These are phyloP conservation scores for Lasioglossum vierecki DNA, from an alignment of 2,888 invertebrate species.

Conservation along the genomic window DNA sequence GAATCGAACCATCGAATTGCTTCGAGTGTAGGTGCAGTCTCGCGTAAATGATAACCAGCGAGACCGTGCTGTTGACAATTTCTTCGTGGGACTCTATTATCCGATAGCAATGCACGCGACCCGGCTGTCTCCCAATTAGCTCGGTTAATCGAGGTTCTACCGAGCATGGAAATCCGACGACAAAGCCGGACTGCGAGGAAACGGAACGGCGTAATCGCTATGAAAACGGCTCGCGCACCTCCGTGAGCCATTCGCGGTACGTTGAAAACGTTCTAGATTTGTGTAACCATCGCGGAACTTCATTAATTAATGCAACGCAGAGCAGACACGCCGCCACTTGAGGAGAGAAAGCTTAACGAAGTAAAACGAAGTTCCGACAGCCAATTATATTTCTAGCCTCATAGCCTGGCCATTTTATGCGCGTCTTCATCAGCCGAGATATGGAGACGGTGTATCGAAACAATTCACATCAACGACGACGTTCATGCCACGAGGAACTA, in stretches of 20 bases:
- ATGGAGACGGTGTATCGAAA: neutral
- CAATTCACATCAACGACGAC: neutral
- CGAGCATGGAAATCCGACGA: neutral
- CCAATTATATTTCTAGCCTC: constrained; percentile 14
- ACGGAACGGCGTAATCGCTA: neutral
- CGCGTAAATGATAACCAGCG: neutral
- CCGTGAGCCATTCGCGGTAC: neutral
- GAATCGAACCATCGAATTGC: neutral
- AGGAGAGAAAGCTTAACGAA: neutral
- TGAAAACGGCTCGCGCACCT: neutral
- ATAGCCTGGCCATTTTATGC: neutral
- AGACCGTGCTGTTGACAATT: neutral
- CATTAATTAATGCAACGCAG: neutral
- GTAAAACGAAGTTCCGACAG: neutral
- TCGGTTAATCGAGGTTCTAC: neutral
- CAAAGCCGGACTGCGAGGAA: neutral
- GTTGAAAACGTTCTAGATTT: neutral
- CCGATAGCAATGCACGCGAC: neutral
- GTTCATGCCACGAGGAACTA: neutral
- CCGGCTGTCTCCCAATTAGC: constrained; percentile 2
- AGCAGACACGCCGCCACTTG: neutral
- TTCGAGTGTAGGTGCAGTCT: neutral
- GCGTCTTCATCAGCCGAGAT: neutral
- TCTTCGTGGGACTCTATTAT: neutral
- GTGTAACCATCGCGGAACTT: constrained; percentile 7